A percentile compares a stretch with the other conserved stretches of the same genome.
Conservation (phyloP, 92 coral and sea anemone genomes). For the Heliopora coerulea region DNA sequence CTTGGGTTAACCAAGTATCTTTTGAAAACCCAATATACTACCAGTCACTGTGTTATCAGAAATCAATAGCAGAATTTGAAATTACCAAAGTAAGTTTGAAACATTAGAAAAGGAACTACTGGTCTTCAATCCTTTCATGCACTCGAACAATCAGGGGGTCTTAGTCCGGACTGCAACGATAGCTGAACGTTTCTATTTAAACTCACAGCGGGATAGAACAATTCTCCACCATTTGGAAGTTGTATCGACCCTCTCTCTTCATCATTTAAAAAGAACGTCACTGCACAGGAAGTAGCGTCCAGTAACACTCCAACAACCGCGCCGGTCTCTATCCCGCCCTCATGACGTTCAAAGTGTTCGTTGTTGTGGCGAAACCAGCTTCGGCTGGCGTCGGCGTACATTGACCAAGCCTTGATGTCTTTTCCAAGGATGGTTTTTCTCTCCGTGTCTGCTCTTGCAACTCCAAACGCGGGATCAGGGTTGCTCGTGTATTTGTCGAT, state of each 20-base stretch:
- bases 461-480: conserved; percentile 98
- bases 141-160: conserved; percentile 70
- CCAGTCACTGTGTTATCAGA: too few relatives aligned
- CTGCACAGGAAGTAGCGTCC: conserved; percentile 64
- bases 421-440: conserved; percentile 93
- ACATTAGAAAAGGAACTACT: too few relatives aligned
- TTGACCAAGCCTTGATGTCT: conserved; percentile 93
- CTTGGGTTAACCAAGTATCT: too few relatives aligned
- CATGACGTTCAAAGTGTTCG: conserved; percentile 94
- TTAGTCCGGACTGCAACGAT: conserved; percentile 83
- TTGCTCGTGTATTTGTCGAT: conserved; percentile 93
- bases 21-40: too few relatives aligned
- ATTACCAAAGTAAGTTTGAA: too few relatives aligned
- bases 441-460: conserved; percentile 81
- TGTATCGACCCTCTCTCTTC: conserved; percentile 83
- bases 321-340: conserved; percentile 92
- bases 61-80: too few relatives aligned
- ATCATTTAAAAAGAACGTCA: conserved; percentile 89
- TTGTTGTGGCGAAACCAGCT: conserved; percentile 98
- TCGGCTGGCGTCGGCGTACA: conserved; percentile 97
- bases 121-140: too few relatives aligned
- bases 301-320: conserved; percentile 82
- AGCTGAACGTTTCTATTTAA: conserved; percentile 90
- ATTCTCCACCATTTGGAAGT: conserved; percentile 66
- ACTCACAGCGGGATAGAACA: conserved; percentile 91